A percentile compares a stretch with the other conserved stretches of the same genome.
phyloP scores from a whole-genome alignment of 2,113 vertebrate genomes.

The Lasiurus borealis region DNA sequence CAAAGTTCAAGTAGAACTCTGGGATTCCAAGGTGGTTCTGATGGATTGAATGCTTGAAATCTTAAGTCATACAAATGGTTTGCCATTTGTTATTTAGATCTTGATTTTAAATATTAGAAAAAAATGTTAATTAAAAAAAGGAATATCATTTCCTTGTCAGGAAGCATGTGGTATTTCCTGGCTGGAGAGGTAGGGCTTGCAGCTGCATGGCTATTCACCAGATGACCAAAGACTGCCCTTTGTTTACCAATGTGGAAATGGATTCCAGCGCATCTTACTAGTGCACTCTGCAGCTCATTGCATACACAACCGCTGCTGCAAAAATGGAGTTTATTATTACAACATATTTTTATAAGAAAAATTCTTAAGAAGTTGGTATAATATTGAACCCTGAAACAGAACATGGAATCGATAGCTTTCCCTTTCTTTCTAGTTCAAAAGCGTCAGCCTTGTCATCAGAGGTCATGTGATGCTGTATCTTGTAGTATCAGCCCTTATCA shows the following conservation, averaged over 20 bases:
- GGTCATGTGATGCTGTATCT: not conserved
- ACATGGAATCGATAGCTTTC: not conserved
- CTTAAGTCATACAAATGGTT: not conserved
- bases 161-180: not conserved
- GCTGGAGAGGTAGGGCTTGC: not conserved
- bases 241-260: not conserved
- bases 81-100: constrained; percentile 18
- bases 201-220: not conserved
- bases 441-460: not conserved
- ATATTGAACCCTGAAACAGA: not conserved
- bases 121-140: not conserved
- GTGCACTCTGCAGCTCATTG: not conserved
- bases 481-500: not conserved
- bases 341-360: not conserved
- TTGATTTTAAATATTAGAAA: not conserved
- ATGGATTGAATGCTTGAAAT: not conserved
- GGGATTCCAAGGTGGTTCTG: not conserved
- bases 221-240: not conserved
- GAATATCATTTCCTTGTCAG: not conserved
- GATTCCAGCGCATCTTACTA: not conserved
- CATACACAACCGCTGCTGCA: not conserved
- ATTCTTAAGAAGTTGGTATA: not conserved
- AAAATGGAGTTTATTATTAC: constrained; percentile 19
- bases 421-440: not conserved
- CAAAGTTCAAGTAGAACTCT: not conserved